Conservation (phyloP, 2,888 invertebrate species). For the Homarus gammarus region DNA sequence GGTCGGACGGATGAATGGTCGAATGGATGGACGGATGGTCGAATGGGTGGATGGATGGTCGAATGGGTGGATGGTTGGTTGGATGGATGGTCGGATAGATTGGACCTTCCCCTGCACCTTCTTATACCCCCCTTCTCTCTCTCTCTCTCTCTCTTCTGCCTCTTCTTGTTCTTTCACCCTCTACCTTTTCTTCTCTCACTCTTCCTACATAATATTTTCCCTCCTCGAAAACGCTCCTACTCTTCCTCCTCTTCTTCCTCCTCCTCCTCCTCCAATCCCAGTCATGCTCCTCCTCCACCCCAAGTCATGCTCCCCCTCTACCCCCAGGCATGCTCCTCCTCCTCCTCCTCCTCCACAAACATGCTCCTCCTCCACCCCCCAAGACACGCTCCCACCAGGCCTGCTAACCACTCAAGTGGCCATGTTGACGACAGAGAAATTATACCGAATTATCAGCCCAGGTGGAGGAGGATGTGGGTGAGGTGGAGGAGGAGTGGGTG, state of each 20-base stretch:
- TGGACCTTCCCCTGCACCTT: too few species aligned
- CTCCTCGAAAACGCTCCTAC: background rate
- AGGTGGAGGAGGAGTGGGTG: too few species aligned
- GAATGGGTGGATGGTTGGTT: too few species aligned
- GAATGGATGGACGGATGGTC: too few species aligned
- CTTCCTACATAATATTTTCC: background rate
- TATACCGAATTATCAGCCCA: background rate
- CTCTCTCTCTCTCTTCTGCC: background rate
- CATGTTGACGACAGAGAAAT: background rate
- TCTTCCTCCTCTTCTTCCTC: background rate
- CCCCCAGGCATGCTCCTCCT: background rate
- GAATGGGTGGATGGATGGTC: too few species aligned
- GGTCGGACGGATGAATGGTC: too few species aligned
- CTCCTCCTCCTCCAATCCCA: background rate
- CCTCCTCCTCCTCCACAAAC: background rate
- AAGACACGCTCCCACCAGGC: background rate
- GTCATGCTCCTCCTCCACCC: conserved; percentile 1
- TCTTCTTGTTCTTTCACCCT: background rate
- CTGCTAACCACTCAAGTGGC: background rate
- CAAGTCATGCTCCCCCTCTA: background rate
- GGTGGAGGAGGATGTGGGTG: too few species aligned
- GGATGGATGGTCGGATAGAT: too few species aligned
- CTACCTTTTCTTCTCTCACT: background rate
- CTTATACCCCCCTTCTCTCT: background rate
- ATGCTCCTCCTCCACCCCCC: background rate